A percentile compares a stretch with the other conserved stretches of the same genome.
phyloP scores from a whole-genome alignment of 2,113 vertebrate species.

The Hyperoodon ampullatus region DNA sequence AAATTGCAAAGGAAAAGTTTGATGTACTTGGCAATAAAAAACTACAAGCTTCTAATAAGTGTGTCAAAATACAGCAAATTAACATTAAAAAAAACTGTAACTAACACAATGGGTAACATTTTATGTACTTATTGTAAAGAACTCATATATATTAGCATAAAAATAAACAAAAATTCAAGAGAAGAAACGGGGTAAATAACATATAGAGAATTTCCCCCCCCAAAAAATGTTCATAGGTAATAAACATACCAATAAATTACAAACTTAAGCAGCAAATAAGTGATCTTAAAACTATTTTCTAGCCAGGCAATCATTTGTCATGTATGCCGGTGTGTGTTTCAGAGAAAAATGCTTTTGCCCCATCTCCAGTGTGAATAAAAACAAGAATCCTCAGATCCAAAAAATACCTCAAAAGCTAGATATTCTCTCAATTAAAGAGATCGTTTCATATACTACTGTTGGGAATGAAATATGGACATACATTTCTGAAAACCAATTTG shows the following conservation, averaged over 20 bases:
- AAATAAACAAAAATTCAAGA: not conserved
- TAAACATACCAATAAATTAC: not conserved
- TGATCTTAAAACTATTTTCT: not conserved
- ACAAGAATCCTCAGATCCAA: not conserved
- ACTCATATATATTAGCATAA: not conserved
- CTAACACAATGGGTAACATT: too few relatives aligned
- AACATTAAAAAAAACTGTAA: not conserved
- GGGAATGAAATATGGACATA: not conserved
- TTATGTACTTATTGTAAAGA: not conserved
- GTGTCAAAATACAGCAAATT: not conserved
- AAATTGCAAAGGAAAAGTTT: too few relatives aligned
- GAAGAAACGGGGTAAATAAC: not conserved
- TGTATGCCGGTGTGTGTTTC: not conserved
- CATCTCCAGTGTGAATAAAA: not conserved
- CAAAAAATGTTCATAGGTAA: not conserved
- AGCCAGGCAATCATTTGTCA: not conserved
- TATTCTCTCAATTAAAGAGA: not conserved
- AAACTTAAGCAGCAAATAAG: not conserved
- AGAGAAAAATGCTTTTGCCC: not conserved
- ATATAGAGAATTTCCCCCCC: fast-evolving
- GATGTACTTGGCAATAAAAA: not conserved
- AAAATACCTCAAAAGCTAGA: not conserved
- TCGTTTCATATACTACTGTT: not conserved
- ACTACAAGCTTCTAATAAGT: not conserved
- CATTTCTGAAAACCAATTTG: not conserved